Base-by-base conservation (phyloP, 2,797 vertebrate species). In the Rallus crepitans region DNA sequence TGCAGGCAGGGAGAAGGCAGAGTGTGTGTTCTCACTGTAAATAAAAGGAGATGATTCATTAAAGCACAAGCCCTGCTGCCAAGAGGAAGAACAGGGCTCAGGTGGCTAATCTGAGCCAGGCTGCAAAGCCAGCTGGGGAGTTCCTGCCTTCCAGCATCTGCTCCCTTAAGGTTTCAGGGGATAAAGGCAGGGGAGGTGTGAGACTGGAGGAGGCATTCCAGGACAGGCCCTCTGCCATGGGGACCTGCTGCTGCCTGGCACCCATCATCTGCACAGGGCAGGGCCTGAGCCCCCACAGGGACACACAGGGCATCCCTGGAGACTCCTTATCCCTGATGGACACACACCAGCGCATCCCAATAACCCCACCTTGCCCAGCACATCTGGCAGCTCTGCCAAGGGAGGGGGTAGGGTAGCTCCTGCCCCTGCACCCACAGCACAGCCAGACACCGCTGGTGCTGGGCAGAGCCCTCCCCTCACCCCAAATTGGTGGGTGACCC, bases 1-100 rank as follows among this genome's bases (percentile, higher is more conserved):
- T 39, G 75, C 70, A 47, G 70, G 85, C 82, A 76, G 83, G 69
- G 87, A 53, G 48, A 18, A 63, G 87, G 88, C 92, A 94, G 88
- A 30, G 53, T 14, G 70, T 1, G 1, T 31, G 63, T 48, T 65
- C 84, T 70, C 75, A 13, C 94, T 87, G 89, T 76, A 84, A 78
- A 45, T 3, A 72, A 27, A 89, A 45, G 0, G 70, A 93, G 89
- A 77, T 60, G 84, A 70, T 92, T 93, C 85, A 97, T 96, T 94
- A 82, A 82, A 87, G 82, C 15, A 75, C 39, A 23, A 86, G 47
- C 6, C 42, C 81, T 7, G 50, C 89, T 96, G 96, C 89, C 90
- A 94, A 30, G 79, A 82, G 77, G 64, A 73, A 55, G 79, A 60
- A 77, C 6, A 60, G 89, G 82, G 91, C 96, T 96, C 94, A 96